These are phyloP conservation scores for Pogona vitticeps DNA, from an alignment of 2,113 vertebrate species.

Conservation along the genomic window DNA sequence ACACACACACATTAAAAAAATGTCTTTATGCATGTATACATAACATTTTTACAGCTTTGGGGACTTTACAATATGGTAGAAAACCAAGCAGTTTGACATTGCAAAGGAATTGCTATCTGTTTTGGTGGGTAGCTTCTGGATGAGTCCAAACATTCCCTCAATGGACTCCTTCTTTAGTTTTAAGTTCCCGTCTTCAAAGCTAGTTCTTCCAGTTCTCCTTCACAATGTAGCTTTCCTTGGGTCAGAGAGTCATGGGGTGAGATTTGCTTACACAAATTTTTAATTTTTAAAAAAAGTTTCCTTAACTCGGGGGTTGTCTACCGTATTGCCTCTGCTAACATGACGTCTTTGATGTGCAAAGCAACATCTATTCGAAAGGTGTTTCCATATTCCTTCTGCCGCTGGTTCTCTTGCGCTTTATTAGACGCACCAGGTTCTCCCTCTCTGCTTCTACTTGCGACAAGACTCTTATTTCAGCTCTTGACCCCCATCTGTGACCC, in stretches of 20 bases:
- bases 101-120: background rate
- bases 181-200: background rate
- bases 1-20: too few species aligned
- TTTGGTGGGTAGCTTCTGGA: background rate
- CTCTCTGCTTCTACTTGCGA: conserved; percentile 53
- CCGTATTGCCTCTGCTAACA: conserved; percentile 1
- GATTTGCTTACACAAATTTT: background rate
- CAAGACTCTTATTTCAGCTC: conserved; percentile 67
- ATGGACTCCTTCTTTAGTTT: background rate
- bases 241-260: background rate
- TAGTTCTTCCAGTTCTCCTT: background rate
- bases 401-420: conserved; percentile 49
- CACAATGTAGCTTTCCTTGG: background rate
- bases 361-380: conserved; percentile 35
- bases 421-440: conserved; percentile 52
- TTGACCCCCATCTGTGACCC: conserved; percentile 70
- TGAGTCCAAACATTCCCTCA: background rate
- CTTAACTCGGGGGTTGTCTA: background rate
- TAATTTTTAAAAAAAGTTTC: background rate
- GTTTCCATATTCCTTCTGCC: background rate
- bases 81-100: too few species aligned
- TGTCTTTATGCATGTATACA: too few species aligned
- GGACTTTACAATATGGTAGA: too few species aligned
- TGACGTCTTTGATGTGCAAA: conserved; percentile 34
- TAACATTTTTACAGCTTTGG: too few species aligned